These are phyloP conservation scores for Machimus rusticus DNA, from an alignment of 2,888 invertebrate species.

Conservation along the genomic window DNA sequence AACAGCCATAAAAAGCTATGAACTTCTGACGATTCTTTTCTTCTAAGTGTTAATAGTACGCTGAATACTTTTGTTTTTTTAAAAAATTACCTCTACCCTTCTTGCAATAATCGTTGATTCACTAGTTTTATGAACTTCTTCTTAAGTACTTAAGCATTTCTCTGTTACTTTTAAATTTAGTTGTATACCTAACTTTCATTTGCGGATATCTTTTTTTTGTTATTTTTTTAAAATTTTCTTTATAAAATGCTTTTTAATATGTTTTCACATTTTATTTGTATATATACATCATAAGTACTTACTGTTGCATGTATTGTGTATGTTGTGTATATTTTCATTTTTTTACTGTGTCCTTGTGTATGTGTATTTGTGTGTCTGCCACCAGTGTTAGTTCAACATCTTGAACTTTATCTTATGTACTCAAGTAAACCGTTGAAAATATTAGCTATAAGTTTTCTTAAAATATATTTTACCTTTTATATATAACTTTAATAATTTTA, in stretches of 20 bases:
- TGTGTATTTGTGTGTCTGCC: not conserved
- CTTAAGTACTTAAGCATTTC: constrained; percentile 34
- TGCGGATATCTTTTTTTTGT: constrained; percentile 6
- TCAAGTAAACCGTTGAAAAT: constrained; percentile 23
- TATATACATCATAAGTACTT: constrained; percentile 53
- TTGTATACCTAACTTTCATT: constrained; percentile 7
- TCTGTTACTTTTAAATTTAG: constrained; percentile 13
- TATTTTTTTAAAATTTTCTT: not conserved
- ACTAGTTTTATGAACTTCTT: constrained; percentile 1
- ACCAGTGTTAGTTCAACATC: not conserved
- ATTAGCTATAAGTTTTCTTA: constrained; percentile 33
- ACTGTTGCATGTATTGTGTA: constrained; percentile 45
- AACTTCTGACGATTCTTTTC: not conserved
- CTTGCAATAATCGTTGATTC: constrained; percentile 37
- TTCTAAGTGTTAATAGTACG: constrained; percentile 6
- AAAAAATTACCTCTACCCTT: constrained; percentile 25
- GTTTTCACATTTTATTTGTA: constrained; percentile 46
- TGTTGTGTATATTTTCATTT: not conserved
- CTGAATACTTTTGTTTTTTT: not conserved
- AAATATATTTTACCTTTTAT: constrained; percentile 25
- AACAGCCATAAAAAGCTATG: constrained; percentile 25
- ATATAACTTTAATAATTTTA: constrained; percentile 2
- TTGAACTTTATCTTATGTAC: not conserved
- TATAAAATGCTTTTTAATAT: constrained; percentile 38
- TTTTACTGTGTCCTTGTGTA: not conserved